Evolutionary conservation across 2,797 vertebrate genomes (phyloP).

Genomic region (Eulemur mongoz): DNA sequence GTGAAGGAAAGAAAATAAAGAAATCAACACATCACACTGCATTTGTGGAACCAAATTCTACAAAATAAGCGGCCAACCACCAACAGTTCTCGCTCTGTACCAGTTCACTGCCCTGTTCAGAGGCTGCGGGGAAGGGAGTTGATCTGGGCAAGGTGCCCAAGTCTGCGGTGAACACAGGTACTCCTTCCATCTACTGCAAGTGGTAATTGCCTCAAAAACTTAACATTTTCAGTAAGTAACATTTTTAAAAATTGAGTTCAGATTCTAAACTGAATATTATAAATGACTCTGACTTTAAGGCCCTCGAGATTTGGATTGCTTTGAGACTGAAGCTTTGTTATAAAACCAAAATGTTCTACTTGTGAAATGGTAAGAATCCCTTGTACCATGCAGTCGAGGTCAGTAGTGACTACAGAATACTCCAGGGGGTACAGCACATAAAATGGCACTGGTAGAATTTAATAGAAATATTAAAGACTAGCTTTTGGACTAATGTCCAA

Average conservation of each 20-base stretch:
- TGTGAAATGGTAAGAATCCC: not conserved
- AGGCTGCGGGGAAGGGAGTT: not conserved
- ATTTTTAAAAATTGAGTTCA: not conserved
- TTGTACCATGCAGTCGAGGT: not conserved
- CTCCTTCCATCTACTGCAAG: not conserved
- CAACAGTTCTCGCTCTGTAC: too few species aligned
- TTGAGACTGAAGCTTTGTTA: slow-evolving; percentile 17
- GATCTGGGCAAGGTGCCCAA: not conserved
- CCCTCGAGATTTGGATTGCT: not conserved
- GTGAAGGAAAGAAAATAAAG: not conserved
- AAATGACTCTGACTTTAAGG: not conserved
- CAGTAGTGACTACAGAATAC: not conserved
- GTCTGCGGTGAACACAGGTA: not conserved
- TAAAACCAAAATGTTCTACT: not conserved
- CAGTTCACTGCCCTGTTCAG: not conserved
- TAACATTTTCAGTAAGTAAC: not conserved
- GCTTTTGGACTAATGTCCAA: not conserved
- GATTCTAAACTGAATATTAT: not conserved
- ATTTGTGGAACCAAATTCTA: not conserved
- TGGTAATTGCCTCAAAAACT: not conserved
- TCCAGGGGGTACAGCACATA: not conserved
- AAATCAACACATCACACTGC: not conserved
- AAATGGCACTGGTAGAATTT: not conserved
- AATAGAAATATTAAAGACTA: not conserved
- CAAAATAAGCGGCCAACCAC: not conserved